Evolutionary conservation across 2,888 invertebrate genomes (phyloP), one percentile per base, ranked within the genome.

Genomic region (Nemurella pictetii): DNA sequence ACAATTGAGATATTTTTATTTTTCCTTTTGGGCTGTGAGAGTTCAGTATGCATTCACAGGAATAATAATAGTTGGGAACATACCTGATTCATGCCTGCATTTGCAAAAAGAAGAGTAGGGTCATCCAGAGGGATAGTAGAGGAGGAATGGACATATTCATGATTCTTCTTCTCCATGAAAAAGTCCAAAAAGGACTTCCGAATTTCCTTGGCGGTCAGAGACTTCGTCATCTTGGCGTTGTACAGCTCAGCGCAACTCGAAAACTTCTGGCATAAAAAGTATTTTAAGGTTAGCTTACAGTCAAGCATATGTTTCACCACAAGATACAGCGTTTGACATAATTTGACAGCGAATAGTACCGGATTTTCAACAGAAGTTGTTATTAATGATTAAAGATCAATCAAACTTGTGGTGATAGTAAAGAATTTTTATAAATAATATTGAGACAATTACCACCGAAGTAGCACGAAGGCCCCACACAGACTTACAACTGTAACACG

Each of bases 91-190:
- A 99, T 99, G 84, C 98, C 99, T 87, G 99, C 99, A 93, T 99
- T 99, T 83, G 99, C 93, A 91, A 99, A 99, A 0, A 99, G 92
- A 85, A 99, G 92, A 0, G 99, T 99, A 29, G 99, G 99, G 91
- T 99, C 99, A 92, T 99, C 99, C 87, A 96, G 92, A 0, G 99
- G 99, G 89, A 99, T 97, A 27, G 98, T 98, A 74, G 98, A 97
- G 78, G 98, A 99, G 0, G 99, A 99, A 90, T 99, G 99, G 29
- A 98, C 97, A 93, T 99, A 99, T 87, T 94, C 94, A 91, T 99
- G 99, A 15, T 91, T 89, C 86, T 93, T 91, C 90, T 97, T 96
- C 87, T 94, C 93, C 89, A 95, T 95, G 90, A 98, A 98, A 90
- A 98, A 99, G 89, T 98, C 94, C 87, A 99, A 94, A 89, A 96